Conservation (phyloP, 2,888 invertebrate genomes). For the Clepsis dumicolana region DNA sequence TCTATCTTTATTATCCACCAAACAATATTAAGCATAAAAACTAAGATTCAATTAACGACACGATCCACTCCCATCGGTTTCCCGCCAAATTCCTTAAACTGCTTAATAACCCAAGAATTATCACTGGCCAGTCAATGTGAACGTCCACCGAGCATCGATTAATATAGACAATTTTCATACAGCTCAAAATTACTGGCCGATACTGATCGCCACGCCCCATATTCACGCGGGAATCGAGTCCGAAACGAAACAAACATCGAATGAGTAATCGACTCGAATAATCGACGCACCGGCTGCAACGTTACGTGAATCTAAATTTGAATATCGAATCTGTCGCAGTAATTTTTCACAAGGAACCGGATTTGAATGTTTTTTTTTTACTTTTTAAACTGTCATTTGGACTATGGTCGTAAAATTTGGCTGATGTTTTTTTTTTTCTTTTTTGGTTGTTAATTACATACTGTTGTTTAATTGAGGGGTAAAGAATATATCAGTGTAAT, state of each 20-base stretch:
- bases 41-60: too few relatives aligned
- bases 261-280: conserved; percentile 59
- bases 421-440: background rate
- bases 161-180: conserved; percentile 52
- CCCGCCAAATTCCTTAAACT: background rate
- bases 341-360: conserved; percentile 31
- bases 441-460: background rate
- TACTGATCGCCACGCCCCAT: conserved; percentile 56
- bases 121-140: conserved; percentile 37
- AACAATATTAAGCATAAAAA: too few relatives aligned
- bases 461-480: conserved; percentile 8
- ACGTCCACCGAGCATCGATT: conserved; percentile 46
- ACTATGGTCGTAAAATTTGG: background rate
- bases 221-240: conserved; percentile 62
- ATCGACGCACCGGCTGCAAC: conserved; percentile 49
- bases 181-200: conserved; percentile 48
- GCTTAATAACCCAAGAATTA: background rate
- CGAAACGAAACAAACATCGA: conserved; percentile 54
- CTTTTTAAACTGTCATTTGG: background rate
- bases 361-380: conserved; percentile 26
- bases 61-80: too few relatives aligned
- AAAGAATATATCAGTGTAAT: conserved; percentile 12
- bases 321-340: conserved; percentile 48
- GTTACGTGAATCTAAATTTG: conserved; percentile 49
- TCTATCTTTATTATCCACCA: too few relatives aligned